Evolutionary conservation across 2,888 invertebrate genomes (phyloP), one percentile per base, ranked within the genome.

Genomic region (Tinea trinotella): DNA sequence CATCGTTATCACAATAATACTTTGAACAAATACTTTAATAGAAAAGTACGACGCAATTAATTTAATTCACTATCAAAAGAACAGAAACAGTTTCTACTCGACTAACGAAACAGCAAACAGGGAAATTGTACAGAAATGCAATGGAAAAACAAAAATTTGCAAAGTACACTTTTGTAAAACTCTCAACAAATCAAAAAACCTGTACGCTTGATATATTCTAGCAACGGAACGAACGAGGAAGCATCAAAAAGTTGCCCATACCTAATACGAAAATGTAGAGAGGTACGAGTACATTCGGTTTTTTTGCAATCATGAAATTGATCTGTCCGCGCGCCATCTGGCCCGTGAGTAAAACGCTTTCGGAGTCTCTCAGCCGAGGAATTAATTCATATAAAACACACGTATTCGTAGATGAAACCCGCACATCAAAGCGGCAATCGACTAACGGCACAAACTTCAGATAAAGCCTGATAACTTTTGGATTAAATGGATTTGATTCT

Each of bases 271-370:
- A 22, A 24, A 30, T 30, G 18, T 19, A n/a, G 48, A 48, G 48
- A 20, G 18, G 18, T 48, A 48, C 48, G 18, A n/a, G 50, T n/a
- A 34, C 13, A 40, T 36, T 50, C 65, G 60, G n/a, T 72, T 83
- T 83, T 79, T 84, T 85, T 76, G 78, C 82, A 85, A 85, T 85
- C 83, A 84, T 79, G 79, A 84, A 84, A 85, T 85, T 84, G 84
- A 85, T 82, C 80, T 79, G 76, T 80, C 79, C 83, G 76, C 67
- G 78, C 77, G 34, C 46, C 84, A 84, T 84, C 83, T 85, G 85
- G 84, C 73, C 81, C 81, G 77, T 79, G 71, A 83, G 78, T 76
- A 77, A 82, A 81, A 67, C 75, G 83, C 81, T 84, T 84, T 84
- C 64, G 74, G 64, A 65, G 54, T 64, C 79, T 66, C 70, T 76